phyloP scores from a whole-genome alignment of 2,888 invertebrate genomes.

The Carabus problematicus region DNA sequence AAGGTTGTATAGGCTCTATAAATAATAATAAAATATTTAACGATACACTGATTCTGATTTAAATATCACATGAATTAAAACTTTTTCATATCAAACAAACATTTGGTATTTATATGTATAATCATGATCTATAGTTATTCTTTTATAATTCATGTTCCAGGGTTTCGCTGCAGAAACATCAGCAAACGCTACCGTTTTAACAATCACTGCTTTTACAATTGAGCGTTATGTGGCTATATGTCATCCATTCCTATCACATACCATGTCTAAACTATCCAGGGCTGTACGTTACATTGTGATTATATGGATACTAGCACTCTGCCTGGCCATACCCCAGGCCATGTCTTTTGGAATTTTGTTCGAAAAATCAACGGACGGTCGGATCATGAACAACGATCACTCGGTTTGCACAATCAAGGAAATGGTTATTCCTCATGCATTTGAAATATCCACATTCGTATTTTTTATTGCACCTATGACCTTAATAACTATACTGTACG shows the following conservation, averaged over 20 bases:
- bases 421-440: too few relatives aligned
- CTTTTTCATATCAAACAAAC: too few relatives aligned
- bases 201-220: slow-evolving; percentile 74
- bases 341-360: slow-evolving; percentile 64
- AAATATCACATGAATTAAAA: too few relatives aligned
- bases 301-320: slow-evolving; percentile 81
- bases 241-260: slow-evolving; percentile 75
- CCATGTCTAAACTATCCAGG: slow-evolving; percentile 85
- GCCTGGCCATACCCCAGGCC: slow-evolving; percentile 77
- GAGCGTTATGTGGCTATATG: slow-evolving; percentile 77
- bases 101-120: too few relatives aligned
- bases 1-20: too few relatives aligned
- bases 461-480: slow-evolving; percentile 90
- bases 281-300: slow-evolving; percentile 81
- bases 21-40: too few relatives aligned
- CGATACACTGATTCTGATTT: too few relatives aligned
- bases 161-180: slow-evolving; percentile 83
- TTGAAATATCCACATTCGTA: slow-evolving; percentile 80
- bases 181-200: slow-evolving; percentile 76
- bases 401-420: too few relatives aligned
- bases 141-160: too few relatives aligned
- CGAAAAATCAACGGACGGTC: too few relatives aligned
- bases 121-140: too few relatives aligned
- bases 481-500: slow-evolving; percentile 81
- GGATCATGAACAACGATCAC: too few relatives aligned